Evolutionary conservation across 1,140 invertebrate species (phyloP).

Genomic region (Drosophila jambulina): DNA sequence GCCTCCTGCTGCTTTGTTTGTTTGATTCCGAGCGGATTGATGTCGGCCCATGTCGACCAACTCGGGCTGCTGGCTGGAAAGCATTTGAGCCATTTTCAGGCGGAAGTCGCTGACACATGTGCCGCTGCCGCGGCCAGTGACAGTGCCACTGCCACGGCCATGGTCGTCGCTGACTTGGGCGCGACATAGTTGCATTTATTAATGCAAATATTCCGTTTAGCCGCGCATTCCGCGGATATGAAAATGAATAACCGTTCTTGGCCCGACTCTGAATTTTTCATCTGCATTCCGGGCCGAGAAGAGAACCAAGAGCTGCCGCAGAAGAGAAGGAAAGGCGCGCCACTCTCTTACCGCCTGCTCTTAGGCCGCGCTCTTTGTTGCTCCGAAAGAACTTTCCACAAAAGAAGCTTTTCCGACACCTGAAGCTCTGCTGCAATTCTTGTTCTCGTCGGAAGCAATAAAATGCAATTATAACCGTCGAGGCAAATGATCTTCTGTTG

Average conservation of each 20-base stretch:
- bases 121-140: constrained; percentile 3
- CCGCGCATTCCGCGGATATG: constrained; percentile 65
- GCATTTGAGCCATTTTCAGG: constrained; percentile 71
- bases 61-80: constrained; percentile 34
- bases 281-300: constrained; percentile 9
- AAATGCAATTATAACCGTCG: constrained; percentile 65
- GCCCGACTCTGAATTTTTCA: constrained; percentile 42
- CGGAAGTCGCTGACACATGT: constrained; percentile 42
- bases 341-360: constrained; percentile 37
- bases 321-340: constrained; percentile 12
- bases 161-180: constrained; percentile 68
- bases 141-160: constrained; percentile 40
- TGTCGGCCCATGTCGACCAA: constrained; percentile 59
- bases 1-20: constrained; percentile 67
- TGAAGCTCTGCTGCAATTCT: constrained; percentile 36
- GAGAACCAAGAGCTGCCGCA: constrained; percentile 12
- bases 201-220: constrained; percentile 76
- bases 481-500: constrained; percentile 54
- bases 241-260: constrained; percentile 69
- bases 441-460: constrained; percentile 70
- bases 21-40: constrained; percentile 61
- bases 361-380: constrained; percentile 9
- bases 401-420: constrained; percentile 55
- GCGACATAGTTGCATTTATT: constrained; percentile 82
- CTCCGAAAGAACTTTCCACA: constrained; percentile 43